Conservation (phyloP, 2,888 invertebrate species). For the Seira musarum region DNA sequence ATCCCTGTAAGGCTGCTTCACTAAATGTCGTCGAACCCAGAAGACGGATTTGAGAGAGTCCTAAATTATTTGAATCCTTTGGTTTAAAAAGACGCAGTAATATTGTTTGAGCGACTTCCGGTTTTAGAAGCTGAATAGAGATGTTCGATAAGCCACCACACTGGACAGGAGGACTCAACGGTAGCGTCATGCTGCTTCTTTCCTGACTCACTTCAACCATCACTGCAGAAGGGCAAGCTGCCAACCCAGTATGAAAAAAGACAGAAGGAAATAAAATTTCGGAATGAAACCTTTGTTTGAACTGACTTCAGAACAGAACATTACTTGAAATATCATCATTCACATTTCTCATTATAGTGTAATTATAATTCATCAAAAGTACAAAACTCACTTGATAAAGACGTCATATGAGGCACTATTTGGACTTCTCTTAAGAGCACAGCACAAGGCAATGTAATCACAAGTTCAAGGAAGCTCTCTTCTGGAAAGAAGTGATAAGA, state of each 20-base stretch:
- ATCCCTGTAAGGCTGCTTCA: conserved; percentile 72
- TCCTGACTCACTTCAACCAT: conserved; percentile 89
- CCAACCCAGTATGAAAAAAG: conserved; percentile 53
- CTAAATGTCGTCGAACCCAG: conserved; percentile 89
- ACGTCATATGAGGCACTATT: conserved; percentile 84
- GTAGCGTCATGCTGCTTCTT: conserved; percentile 83
- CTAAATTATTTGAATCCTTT: conserved; percentile 90
- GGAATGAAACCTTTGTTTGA: background rate
- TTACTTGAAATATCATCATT: no score
- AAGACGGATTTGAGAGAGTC: conserved; percentile 88
- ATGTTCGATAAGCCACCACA: conserved; percentile 92
- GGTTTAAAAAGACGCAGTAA: conserved; percentile 87
- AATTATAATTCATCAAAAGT: background rate
- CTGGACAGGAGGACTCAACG: conserved; percentile 86
- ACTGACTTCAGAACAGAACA: no score
- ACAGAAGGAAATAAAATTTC: background rate
- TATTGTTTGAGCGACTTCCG: conserved; percentile 89
- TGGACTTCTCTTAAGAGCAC: conserved; percentile 90
- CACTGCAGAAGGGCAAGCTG: conserved; percentile 91
- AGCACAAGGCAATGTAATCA: conserved; percentile 89
- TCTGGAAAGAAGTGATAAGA: conserved; percentile 94
- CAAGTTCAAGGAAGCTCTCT: conserved; percentile 91
- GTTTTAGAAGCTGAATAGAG: conserved; percentile 84
- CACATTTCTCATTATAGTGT: no score
- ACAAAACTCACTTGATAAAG: conserved; percentile 79